Conservation (phyloP, 2,113 vertebrate species). For the Brachyhypopomus occidentalis region DNA sequence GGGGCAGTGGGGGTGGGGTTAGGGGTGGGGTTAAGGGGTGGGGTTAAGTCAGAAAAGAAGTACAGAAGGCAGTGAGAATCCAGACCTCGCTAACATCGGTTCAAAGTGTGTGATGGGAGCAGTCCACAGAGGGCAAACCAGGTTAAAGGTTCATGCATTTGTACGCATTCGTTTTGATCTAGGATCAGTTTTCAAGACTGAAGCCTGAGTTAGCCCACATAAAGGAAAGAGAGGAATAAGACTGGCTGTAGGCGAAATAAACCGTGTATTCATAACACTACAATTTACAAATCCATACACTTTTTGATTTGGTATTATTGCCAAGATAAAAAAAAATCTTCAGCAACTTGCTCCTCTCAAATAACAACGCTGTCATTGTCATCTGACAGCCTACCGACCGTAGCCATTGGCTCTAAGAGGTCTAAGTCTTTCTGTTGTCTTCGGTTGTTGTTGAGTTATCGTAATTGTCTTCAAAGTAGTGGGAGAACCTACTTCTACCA, state of each 20-base stretch:
- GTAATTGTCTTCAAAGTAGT: constrained; percentile 21
- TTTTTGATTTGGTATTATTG: background rate
- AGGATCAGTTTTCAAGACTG: constrained; percentile 8
- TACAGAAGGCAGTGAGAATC: constrained; percentile 32
- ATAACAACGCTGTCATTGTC: background rate
- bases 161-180: background rate
- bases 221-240: background rate
- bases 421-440: background rate
- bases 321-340: background rate
- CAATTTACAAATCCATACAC: too few species aligned
- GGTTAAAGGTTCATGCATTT: background rate
- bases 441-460: background rate
- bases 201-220: background rate
- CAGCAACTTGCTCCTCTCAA: background rate
- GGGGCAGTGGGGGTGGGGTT: constrained; percentile 64
- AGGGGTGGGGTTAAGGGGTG: background rate
- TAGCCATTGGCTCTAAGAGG: background rate
- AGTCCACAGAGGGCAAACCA: constrained; percentile 57
- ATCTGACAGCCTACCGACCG: background rate
- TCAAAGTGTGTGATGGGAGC: constrained; percentile 43
- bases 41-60: constrained; percentile 52
- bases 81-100: constrained; percentile 20
- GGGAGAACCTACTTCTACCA: constrained; percentile 24
- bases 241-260: background rate
- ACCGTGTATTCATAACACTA: too few species aligned